phyloP scores from a whole-genome alignment of 2,888 invertebrate species.

The Drosophila pseudotalamancana region DNA sequence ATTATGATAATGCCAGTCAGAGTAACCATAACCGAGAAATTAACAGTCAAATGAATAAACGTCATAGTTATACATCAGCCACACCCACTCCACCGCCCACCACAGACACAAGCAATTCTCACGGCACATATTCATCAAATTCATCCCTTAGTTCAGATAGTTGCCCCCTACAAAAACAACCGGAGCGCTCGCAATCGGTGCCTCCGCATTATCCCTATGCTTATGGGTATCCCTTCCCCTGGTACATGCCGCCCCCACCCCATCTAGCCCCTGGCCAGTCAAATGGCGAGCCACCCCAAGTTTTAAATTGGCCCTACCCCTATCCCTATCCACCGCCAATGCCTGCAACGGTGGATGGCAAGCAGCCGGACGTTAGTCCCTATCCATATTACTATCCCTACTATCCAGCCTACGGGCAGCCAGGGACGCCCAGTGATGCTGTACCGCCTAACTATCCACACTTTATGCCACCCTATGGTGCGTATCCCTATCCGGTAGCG shows the following conservation, averaged over 20 bases:
- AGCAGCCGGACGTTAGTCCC: constrained; percentile 60
- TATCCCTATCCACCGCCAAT: constrained; percentile 77
- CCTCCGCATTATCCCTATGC: constrained; percentile 78
- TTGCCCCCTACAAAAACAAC: constrained; percentile 43
- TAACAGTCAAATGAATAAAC: constrained; percentile 75
- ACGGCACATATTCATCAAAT: constrained; percentile 66
- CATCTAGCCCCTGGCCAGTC: constrained; percentile 26
- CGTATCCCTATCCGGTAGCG: constrained; percentile 69
- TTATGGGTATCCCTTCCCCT: constrained; percentile 79
- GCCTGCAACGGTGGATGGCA: constrained; percentile 53
- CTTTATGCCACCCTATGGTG: constrained; percentile 62
- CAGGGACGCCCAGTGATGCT: constrained; percentile 32
- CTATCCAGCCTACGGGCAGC: constrained; percentile 60
- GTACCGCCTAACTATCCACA: constrained; percentile 50
- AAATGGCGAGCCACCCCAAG: constrained; percentile 49
- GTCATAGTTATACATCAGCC: constrained; percentile 62
- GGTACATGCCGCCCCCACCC: constrained; percentile 77
- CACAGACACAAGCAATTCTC: constrained; percentile 32
- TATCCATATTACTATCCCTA: constrained; percentile 80
- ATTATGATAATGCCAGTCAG: constrained; percentile 52
- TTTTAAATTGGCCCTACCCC: constrained; percentile 73
- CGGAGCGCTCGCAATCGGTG: constrained; percentile 69
- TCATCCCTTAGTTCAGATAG: constrained; percentile 76
- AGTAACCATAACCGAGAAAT: constrained; percentile 58
- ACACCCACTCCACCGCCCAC: constrained; percentile 43